These are phyloP conservation scores for Drosophila paracracens DNA, from an alignment of 2,888 invertebrate genomes.

Conservation along the genomic window DNA sequence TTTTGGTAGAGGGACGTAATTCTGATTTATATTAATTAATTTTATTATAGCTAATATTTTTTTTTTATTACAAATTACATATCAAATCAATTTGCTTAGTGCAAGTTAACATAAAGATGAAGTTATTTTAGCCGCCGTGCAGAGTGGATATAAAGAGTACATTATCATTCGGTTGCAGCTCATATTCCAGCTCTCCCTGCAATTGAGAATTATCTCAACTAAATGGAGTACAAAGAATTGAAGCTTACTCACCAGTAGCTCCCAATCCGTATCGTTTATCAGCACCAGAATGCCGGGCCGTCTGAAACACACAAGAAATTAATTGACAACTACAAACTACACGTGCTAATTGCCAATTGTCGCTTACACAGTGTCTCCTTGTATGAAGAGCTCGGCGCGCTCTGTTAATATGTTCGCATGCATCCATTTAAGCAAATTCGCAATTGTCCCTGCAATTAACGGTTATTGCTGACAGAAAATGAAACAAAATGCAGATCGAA, in stretches of 20 bases:
- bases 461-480: conserved; percentile 68
- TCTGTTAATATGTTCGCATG: conserved; percentile 93
- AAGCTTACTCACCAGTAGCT: conserved; percentile 88
- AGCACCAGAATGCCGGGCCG: conserved; percentile 97
- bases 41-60: not conserved
- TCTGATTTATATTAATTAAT: conserved; percentile 56
- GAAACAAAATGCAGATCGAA: not conserved
- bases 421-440: conserved; percentile 92
- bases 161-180: conserved; percentile 89
- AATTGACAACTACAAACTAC: not conserved
- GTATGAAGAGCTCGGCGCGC: conserved; percentile 90
- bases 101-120: not conserved
- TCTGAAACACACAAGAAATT: conserved; percentile 55
- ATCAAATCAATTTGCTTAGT: conserved; percentile 4
- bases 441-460: conserved; percentile 88
- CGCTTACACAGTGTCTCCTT: conserved; percentile 85
- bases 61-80: conserved; percentile 15
- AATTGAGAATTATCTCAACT: conserved; percentile 69
- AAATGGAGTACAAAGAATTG: no score
- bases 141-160: conserved; percentile 93
- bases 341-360: not conserved
- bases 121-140: conserved; percentile 90
- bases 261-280: conserved; percentile 98
- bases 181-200: conserved; percentile 89
- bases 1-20: conserved; percentile 75